phyloP scores from a whole-genome alignment of 2,113 vertebrate genomes.

The Cranoglanis bouderius region DNA sequence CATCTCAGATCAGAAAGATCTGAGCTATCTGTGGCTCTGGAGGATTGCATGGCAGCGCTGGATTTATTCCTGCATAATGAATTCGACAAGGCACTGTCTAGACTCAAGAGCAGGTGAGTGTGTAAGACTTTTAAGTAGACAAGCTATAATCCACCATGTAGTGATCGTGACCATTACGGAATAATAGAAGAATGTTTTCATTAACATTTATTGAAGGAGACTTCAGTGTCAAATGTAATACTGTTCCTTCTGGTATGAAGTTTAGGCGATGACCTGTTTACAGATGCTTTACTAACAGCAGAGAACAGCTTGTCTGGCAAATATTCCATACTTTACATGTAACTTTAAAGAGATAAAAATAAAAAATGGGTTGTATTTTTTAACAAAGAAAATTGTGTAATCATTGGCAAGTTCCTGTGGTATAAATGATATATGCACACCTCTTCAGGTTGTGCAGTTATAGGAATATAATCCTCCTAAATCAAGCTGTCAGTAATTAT shows the following conservation, averaged over 20 bases:
- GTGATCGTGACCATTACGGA: background rate
- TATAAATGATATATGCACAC: background rate
- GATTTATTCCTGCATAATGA: constrained; percentile 93
- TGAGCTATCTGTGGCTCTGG: constrained; percentile 83
- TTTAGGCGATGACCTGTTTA: background rate
- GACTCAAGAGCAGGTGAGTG: constrained; percentile 85
- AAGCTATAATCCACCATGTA: background rate
- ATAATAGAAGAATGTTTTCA: background rate
- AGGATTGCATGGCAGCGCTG: constrained; percentile 90
- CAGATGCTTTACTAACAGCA: background rate
- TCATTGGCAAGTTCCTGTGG: background rate
- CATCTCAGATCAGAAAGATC: constrained; percentile 73
- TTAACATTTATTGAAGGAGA: background rate
- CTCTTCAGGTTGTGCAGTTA: background rate
- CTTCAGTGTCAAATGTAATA: background rate
- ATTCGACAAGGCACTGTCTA: constrained; percentile 87
- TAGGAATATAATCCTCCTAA: background rate
- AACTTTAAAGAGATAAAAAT: background rate
- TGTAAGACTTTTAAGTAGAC: background rate
- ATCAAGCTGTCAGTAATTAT: background rate
- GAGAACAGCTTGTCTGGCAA: background rate
- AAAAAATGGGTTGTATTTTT: background rate
- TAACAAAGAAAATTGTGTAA: background rate
- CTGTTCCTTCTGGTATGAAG: background rate
- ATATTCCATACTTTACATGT: background rate